phyloP scores from a whole-genome alignment of 2,888 invertebrate species.

The Campoletis raptor region DNA sequence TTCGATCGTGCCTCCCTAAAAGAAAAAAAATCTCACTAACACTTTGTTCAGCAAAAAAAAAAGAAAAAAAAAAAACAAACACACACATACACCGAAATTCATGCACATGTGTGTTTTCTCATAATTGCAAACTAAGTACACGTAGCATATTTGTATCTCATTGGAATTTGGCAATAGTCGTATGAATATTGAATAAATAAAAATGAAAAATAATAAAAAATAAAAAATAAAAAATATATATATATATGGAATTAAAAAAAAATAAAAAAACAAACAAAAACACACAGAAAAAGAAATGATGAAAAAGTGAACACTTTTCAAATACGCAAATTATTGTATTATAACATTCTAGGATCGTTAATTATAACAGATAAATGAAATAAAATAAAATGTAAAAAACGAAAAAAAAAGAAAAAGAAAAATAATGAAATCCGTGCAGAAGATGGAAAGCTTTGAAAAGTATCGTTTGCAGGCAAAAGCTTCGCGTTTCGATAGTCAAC shows the following conservation, averaged over 20 bases:
- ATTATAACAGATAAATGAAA: slow-evolving; percentile 18
- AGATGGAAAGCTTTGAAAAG: slow-evolving; percentile 27
- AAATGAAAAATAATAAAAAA: slow-evolving; percentile 14
- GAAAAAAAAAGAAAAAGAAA: slow-evolving; percentile 2
- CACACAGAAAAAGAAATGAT: background rate
- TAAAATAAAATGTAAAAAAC: slow-evolving; percentile 1
- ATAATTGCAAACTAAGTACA: slow-evolving; percentile 51
- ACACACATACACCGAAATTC: slow-evolving; percentile 20
- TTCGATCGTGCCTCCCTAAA: slow-evolving; percentile 69
- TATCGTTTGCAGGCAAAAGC: slow-evolving; percentile 36
- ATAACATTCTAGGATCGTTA: slow-evolving; percentile 48
- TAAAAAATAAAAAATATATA: background rate
- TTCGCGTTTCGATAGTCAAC: slow-evolving; percentile 38
- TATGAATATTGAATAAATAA: slow-evolving; percentile 34
- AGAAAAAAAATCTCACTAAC: slow-evolving; percentile 56
- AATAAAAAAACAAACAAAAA: background rate
- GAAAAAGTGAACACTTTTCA: slow-evolving; percentile 52
- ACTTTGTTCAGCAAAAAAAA: slow-evolving; percentile 45
- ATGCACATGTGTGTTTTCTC: slow-evolving; percentile 42
- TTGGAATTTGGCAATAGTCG: slow-evolving; percentile 53
- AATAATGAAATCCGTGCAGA: slow-evolving; percentile 5
- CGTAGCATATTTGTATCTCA: slow-evolving; percentile 47
- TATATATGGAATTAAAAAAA: slow-evolving; percentile 1
- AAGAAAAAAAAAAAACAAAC: slow-evolving; percentile 7
- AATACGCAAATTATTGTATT: slow-evolving; percentile 63